These are phyloP conservation scores for Coelopa frigida DNA, from an alignment of 1,140 invertebrate genomes.

Conservation along the genomic window DNA sequence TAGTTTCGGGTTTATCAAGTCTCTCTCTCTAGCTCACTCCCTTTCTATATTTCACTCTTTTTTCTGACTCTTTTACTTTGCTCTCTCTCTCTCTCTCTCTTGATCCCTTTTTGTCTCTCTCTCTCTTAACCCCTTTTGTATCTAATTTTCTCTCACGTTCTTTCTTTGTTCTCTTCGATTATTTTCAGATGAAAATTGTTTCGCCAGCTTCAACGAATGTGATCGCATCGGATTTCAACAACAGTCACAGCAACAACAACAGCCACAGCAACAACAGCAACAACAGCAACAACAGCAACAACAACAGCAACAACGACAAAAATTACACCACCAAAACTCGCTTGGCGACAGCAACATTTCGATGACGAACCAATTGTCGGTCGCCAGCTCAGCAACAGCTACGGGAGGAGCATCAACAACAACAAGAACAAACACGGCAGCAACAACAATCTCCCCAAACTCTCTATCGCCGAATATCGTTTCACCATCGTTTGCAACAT, in stretches of 20 bases:
- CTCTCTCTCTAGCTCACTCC: too few species aligned
- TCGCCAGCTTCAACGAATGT: not conserved
- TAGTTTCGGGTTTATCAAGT: too few species aligned
- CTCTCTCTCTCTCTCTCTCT: too few species aligned
- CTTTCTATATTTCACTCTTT: too few species aligned
- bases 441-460: slow-evolving; percentile 29
- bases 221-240: too few species aligned
- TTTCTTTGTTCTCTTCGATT: too few species aligned
- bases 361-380: slow-evolving; percentile 15
- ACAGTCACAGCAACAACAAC: slow-evolving; percentile 30
- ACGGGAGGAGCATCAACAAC: slow-evolving; percentile 14
- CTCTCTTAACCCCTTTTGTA: too few species aligned
- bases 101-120: too few species aligned
- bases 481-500: slow-evolving; percentile 23
- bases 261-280: slow-evolving; percentile 1
- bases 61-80: too few species aligned
- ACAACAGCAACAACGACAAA: not conserved
- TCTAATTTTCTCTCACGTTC: too few species aligned
- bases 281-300: slow-evolving; percentile 4
- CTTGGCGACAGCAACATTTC: not conserved
- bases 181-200: slow-evolving; percentile 1
- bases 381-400: slow-evolving; percentile 7
- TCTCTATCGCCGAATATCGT: slow-evolving; percentile 33
- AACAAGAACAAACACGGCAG: slow-evolving; percentile 26
- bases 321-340: not conserved